These are phyloP conservation scores for Zophobas morio DNA, from an alignment of 1,140 invertebrate genomes.

Conservation along the genomic window DNA sequence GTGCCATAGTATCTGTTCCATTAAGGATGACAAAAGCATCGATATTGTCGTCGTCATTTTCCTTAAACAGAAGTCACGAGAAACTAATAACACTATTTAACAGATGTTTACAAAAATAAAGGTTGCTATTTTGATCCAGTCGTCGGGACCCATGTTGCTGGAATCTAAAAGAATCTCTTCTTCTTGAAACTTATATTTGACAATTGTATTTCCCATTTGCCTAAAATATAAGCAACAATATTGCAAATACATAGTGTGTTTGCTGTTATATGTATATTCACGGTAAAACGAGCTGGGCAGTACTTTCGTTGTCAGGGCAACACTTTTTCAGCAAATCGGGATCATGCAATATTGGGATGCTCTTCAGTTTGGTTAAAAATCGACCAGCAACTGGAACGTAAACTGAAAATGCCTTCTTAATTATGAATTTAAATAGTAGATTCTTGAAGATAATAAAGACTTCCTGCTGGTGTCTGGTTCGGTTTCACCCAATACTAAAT, in stretches of 20 bases:
- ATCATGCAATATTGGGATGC: too few relatives aligned
- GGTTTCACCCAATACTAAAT: too few relatives aligned
- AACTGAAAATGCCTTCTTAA: too few relatives aligned
- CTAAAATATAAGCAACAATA: constrained; percentile 33
- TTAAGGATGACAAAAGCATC: constrained; percentile 97
- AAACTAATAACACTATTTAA: background rate
- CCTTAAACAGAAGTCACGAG: constrained; percentile 52
- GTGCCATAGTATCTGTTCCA: constrained; percentile 96
- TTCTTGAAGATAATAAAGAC: too few relatives aligned
- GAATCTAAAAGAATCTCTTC: constrained; percentile 93
- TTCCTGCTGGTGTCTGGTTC: too few relatives aligned
- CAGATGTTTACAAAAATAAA: constrained; percentile 84
- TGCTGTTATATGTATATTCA: background rate
- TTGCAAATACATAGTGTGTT: background rate
- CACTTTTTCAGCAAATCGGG: too few relatives aligned
- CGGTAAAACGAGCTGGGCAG: constrained; percentile 36
- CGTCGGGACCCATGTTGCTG: constrained; percentile 92
- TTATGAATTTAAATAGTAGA: too few relatives aligned
- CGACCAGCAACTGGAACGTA: too few relatives aligned
- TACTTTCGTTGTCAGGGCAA: too few relatives aligned
- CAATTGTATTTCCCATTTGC: constrained; percentile 18
- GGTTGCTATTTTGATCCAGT: constrained; percentile 91
- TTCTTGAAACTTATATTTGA: constrained; percentile 84
- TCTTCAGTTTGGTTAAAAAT: too few relatives aligned
- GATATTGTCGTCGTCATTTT: constrained; percentile 69